Evolutionary conservation across 2,797 vertebrate genomes (phyloP).

Genomic region (Sarcophilus harrisii): DNA sequence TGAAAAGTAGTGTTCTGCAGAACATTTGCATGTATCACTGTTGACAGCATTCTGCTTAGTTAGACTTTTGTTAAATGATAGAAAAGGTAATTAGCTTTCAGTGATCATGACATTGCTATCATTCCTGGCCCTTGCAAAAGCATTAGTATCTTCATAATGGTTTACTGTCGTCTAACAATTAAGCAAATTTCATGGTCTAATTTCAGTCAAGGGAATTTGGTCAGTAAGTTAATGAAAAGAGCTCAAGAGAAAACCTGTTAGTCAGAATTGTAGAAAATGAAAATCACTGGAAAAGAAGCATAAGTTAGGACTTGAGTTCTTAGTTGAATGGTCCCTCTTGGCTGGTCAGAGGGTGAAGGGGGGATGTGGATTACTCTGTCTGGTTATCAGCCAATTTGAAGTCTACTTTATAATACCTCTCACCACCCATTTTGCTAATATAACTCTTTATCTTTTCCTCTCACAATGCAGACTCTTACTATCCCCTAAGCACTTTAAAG

Average conservation of each 20-base stretch:
- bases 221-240: not conserved
- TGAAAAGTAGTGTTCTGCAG: not conserved
- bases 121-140: not conserved
- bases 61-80: not conserved
- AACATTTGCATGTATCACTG: not conserved
- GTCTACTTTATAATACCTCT: not conserved
- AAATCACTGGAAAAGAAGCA: not conserved
- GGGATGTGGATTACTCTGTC: not conserved
- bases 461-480: not conserved
- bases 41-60: constrained; percentile 3
- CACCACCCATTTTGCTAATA: not conserved
- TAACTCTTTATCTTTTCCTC: not conserved
- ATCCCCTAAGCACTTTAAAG: not conserved
- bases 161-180: constrained; percentile 4
- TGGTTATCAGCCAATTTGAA: not conserved
- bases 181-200: constrained; percentile 7
- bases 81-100: not conserved
- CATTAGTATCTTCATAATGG: not conserved
- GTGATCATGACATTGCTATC: not conserved
- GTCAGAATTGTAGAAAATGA: not conserved
- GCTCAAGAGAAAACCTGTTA: not conserved
- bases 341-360: not conserved
- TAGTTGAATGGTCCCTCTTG: not conserved
- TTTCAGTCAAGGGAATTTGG: not conserved
- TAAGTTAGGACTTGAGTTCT: not conserved